Conservation (phyloP, 2,113 vertebrate genomes). For the Prionailurus bengalensis region DNA sequence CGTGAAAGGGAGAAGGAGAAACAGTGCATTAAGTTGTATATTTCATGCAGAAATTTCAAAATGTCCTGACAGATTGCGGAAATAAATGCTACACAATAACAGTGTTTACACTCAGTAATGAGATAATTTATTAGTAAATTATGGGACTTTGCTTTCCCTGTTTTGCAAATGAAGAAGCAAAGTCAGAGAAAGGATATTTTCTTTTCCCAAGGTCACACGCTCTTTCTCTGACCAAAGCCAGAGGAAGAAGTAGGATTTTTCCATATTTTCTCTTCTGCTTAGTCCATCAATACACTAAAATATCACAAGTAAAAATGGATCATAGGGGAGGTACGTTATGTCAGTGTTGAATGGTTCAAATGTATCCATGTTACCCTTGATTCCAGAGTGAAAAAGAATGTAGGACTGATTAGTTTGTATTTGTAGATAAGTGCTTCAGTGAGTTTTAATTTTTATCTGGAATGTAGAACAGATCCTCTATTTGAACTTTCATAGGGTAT, state of each 20-base stretch:
- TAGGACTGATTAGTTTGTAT: conserved; percentile 13
- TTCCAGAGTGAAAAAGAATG: background rate
- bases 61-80: conserved; percentile 72
- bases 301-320: background rate
- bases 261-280: conserved; percentile 21
- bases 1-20: background rate
- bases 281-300: conserved; percentile 16
- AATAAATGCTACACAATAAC: conserved; percentile 72
- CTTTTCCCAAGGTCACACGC: background rate
- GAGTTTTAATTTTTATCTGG: conserved; percentile 68
- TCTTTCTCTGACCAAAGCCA: conserved; percentile 33
- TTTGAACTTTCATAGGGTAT: conserved; percentile 28
- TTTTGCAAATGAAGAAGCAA: conserved; percentile 72
- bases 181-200: conserved; percentile 48
- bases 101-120: conserved; percentile 73
- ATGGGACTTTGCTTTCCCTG: conserved; percentile 54
- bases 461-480: background rate
- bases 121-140: conserved; percentile 79
- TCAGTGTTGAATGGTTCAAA: conserved; percentile 8
- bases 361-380: background rate
- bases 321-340: conserved; percentile 8
- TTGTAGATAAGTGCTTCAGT: conserved; percentile 55
- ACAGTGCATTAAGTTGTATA: conserved; percentile 26
- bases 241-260: background rate
- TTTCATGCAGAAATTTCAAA: conserved; percentile 73